These are phyloP conservation scores for Gallinago stenura DNA, from an alignment of 2,797 vertebrate genomes.

Conservation along the genomic window DNA sequence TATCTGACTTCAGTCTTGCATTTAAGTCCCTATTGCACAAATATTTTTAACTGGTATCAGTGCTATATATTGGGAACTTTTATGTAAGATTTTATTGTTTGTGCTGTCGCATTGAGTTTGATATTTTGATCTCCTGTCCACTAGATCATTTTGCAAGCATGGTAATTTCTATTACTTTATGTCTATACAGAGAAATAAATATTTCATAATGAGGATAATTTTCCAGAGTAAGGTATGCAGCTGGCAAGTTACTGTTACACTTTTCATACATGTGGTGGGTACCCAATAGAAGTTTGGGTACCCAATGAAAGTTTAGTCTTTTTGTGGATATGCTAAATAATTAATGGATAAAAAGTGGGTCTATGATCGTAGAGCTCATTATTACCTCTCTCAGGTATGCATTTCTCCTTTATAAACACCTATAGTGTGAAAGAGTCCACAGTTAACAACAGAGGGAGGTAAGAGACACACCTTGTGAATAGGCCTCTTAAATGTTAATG, in stretches of 20 bases:
- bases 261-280: neutral
- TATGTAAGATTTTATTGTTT: neutral
- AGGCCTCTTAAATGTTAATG: slow-evolving; percentile 52
- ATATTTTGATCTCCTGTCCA: neutral
- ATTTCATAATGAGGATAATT: slow-evolving; percentile 56
- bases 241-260: slow-evolving; percentile 10
- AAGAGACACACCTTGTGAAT: neutral
- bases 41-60: neutral
- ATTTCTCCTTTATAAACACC: slow-evolving; percentile 15
- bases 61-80: neutral
- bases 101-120: neutral
- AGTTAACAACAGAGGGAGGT: neutral
- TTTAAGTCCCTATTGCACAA: neutral
- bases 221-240: slow-evolving; percentile 47
- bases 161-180: slow-evolving; percentile 24
- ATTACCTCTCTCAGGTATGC: neutral
- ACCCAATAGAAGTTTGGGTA: neutral
- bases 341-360: slow-evolving; percentile 42
- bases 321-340: slow-evolving; percentile 8
- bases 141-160: neutral
- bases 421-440: neutral
- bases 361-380: slow-evolving; percentile 12
- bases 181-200: slow-evolving; percentile 41
- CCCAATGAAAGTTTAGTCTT: neutral
- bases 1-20: neutral